phyloP scores from a whole-genome alignment of 2,113 vertebrate genomes.

The Tetraodon nigroviridis region DNA sequence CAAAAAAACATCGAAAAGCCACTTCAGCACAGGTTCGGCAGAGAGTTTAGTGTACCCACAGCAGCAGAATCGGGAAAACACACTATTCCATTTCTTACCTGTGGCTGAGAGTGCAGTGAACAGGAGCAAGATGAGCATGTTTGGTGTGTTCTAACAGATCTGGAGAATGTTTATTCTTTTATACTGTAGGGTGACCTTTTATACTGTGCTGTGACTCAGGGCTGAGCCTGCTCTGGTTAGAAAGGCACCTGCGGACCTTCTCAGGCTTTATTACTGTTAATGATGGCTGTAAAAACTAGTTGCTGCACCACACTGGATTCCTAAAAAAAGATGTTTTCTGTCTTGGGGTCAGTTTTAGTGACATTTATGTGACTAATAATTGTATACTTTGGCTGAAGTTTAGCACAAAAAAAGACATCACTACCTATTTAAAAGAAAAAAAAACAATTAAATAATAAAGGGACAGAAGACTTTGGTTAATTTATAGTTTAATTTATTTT shows the following conservation, averaged over 20 bases:
- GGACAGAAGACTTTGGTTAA: slow-evolving; percentile 14
- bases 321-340: too few species aligned
- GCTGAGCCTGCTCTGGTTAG: not conserved
- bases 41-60: not conserved
- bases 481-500: slow-evolving; percentile 24
- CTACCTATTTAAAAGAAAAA: too few species aligned
- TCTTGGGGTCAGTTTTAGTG: too few species aligned
- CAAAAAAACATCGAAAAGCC: too few species aligned
- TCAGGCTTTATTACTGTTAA: not conserved
- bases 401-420: too few species aligned
- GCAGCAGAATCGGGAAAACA: not conserved
- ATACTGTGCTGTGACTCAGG: not conserved
- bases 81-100: slow-evolving; percentile 3
- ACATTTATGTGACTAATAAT: too few species aligned
- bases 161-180: slow-evolving; percentile 24
- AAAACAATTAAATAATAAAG: too few species aligned
- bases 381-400: too few species aligned
- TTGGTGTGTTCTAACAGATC: slow-evolving; percentile 17
- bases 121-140: slow-evolving; percentile 66
- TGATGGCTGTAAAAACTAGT: too few species aligned
- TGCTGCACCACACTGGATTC: slow-evolving; percentile 2
- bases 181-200: slow-evolving; percentile 21
- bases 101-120: slow-evolving; percentile 32
- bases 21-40: too few species aligned
- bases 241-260: slow-evolving; percentile 28